Base-by-base conservation (phyloP, 2,888 invertebrate genomes). In the Calliopum simillimum region DNA sequence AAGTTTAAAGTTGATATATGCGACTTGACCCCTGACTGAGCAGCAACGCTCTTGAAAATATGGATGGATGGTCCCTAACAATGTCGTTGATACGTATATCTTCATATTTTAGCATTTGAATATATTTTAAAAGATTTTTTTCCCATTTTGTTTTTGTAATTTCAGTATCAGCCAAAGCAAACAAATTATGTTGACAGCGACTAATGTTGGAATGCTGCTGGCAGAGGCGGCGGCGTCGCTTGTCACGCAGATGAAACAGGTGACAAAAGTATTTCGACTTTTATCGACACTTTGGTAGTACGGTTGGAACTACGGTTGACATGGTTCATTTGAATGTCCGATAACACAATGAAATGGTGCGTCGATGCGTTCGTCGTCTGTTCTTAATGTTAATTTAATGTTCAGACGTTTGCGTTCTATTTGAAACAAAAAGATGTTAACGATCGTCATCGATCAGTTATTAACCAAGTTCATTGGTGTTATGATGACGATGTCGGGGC, bases 11-110 rank as follows among this genome's bases (percentile, higher is more conserved):
- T 61, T 61, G 46, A 46, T 61, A 44, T 46, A 61, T 61, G 61
- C 43, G 61, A 44, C 46, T 61, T 61, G 61, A 61, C 61, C 61
- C 61, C 61, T 61, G 61, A 46, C 61, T 61, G 61, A 5, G 61
- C 12, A 16, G 41, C 58, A 21, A 16, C 14, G 59, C 13, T 41
- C 19, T 4, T 59, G 19, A 41, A 33, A 13, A 61, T 33, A 33
- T 33, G 61, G 44, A n/a, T n/a, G n/a, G n/a, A n/a, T n/a, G n/a
- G n/a, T n/a, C n/a, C n/a, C n/a, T 46, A 44, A 46, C 46, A 46
- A 61, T 21, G 33, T 21, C 23, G 19, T 19, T 61, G 21, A 56
- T 56, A n/a, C n/a, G n/a, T n/a, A n/a, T n/a, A 56, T 21, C 55
- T 56, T 23, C 44, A 61, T 61, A 61, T 19, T 61, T 61, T 46